These are phyloP conservation scores for Nycticebus coucang DNA, from an alignment of 2,113 vertebrate species.

Conservation along the genomic window DNA sequence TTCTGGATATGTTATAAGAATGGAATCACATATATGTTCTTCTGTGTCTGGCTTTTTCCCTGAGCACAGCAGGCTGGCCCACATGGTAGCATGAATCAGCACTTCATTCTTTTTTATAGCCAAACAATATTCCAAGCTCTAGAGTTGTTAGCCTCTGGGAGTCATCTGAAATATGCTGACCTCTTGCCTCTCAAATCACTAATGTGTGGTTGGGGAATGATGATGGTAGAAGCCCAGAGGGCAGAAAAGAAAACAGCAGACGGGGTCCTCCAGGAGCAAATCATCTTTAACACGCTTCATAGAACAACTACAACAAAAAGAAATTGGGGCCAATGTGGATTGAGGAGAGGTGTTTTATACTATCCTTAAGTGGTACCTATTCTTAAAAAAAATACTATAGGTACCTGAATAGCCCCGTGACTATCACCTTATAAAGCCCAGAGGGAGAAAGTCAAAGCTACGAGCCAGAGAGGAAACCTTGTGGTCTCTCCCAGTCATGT, in stretches of 20 bases:
- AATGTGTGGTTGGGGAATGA: neutral
- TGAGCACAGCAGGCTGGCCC: neutral
- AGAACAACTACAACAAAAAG: neutral
- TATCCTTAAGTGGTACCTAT: neutral
- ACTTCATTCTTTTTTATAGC: neutral
- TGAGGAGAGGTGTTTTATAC: neutral
- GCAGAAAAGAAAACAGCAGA: neutral
- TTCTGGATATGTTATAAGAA: neutral
- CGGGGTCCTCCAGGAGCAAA: neutral
- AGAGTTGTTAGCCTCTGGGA: neutral
- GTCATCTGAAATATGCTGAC: neutral
- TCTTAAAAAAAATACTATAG: neutral
- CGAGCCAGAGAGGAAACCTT: neutral
- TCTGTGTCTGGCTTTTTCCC: neutral
- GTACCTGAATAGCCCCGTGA: rapidly evolving
- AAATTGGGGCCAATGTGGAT: neutral
- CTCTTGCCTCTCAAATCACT: neutral
- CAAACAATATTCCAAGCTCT: neutral
- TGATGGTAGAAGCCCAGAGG: rapidly evolving
- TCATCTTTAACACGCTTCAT: neutral
- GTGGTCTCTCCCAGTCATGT: neutral
- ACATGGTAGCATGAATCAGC: rapidly evolving
- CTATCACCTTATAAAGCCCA: neutral
- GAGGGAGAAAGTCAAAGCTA: neutral
- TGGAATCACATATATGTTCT: neutral